Conservation (phyloP, 2,113 vertebrate genomes). For the Galemys pyrenaicus region DNA sequence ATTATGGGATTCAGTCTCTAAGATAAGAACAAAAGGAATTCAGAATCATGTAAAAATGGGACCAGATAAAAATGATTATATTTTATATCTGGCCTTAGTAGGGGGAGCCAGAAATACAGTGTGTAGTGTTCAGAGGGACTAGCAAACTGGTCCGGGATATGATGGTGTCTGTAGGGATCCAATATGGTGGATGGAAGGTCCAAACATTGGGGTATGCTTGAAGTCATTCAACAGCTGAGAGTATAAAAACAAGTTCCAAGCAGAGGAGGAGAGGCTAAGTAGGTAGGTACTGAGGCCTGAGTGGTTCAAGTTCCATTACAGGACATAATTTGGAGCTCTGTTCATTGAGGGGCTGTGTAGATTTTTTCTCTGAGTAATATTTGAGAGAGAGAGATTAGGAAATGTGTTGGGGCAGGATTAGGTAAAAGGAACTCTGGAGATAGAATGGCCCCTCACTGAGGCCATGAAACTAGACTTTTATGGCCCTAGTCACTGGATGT, state of each 20-base stretch:
- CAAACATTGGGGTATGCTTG: not conserved
- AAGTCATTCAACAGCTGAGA: not conserved
- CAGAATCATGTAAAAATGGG: not conserved
- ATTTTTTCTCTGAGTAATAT: not conserved
- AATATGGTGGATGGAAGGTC: too few relatives aligned
- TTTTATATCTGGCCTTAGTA: not conserved
- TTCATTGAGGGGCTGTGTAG: not conserved
- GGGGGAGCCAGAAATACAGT: not conserved
- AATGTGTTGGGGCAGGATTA: not conserved
- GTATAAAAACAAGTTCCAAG: not conserved
- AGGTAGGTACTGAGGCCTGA: not conserved
- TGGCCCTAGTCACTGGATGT: not conserved
- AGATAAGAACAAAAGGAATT: not conserved
- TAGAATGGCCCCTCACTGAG: not conserved
- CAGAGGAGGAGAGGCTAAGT: not conserved
- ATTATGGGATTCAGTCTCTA: not conserved
- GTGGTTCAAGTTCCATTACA: rapidly evolving
- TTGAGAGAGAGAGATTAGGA: not conserved
- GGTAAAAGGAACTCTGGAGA: not conserved
- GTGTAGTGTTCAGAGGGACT: not conserved
- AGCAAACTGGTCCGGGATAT: not conserved
- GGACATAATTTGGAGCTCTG: not conserved
- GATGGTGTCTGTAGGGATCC: not conserved
- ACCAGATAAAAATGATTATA: not conserved
- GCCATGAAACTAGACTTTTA: not conserved